Conservation (phyloP, 37 sponge, comb jelly and placozoan genomes). For the Agelas oroides region DNA sequence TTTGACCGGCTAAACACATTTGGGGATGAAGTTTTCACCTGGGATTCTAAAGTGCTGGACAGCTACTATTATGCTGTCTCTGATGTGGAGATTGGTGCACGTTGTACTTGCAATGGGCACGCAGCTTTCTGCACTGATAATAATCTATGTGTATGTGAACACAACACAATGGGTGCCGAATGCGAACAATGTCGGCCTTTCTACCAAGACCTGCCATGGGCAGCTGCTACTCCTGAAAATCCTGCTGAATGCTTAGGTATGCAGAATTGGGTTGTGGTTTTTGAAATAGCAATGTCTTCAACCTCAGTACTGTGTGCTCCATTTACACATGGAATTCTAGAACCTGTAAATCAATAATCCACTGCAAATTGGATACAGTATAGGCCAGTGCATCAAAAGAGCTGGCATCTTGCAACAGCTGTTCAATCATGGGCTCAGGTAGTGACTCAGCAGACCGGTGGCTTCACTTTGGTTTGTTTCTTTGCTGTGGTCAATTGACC, state of each 20-base stretch:
- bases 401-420: no score
- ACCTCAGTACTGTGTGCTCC: no score
- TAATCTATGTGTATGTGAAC: constrained; percentile 31
- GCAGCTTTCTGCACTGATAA: constrained; percentile 41
- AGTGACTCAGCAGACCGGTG: no score
- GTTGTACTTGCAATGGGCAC: constrained; percentile 84
- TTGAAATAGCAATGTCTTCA: no score
- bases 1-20: constrained; percentile 63
- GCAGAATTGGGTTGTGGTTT: no score
- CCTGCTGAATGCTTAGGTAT: constrained; percentile 20
- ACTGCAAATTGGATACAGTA: no score
- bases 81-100: constrained; percentile 58
- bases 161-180: constrained; percentile 48
- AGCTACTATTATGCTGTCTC: constrained; percentile 75
- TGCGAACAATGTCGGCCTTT: constrained; percentile 40
- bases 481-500: no score
- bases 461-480: no score
- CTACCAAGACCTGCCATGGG: constrained; percentile 56
- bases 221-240: background rate
- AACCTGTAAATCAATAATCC: no score
- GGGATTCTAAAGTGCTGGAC: constrained; percentile 24
- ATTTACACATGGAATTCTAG: no score
- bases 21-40: constrained; percentile 50
- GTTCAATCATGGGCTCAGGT: no score
- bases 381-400: no score